These are phyloP conservation scores for Eueremaeus valkanovi DNA, from an alignment of 2,888 invertebrate species.

Conservation along the genomic window DNA sequence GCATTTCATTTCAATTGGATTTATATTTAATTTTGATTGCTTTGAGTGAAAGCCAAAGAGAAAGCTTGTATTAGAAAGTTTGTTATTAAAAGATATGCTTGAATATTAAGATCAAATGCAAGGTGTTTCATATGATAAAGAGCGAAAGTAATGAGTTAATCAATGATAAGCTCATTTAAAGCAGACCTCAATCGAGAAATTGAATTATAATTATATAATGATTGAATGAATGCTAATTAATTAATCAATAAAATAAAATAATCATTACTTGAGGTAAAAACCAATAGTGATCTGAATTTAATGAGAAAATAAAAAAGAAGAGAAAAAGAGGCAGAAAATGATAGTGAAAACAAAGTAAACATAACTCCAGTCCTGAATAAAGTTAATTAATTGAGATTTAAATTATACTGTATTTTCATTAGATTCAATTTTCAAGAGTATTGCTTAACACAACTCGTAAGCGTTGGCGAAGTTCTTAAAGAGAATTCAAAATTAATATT, in stretches of 20 bases:
- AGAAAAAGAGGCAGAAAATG: background rate
- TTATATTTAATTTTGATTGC: background rate
- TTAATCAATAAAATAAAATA: background rate
- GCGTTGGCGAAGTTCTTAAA: conserved; percentile 14
- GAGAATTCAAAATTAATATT: background rate
- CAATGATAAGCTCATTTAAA: conserved; percentile 3
- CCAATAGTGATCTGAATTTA: background rate
- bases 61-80: background rate
- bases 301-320: background rate
- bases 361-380: too few relatives aligned
- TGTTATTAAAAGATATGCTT: background rate
- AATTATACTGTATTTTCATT: background rate
- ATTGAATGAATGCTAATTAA: conserved; percentile 12
- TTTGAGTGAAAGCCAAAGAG: background rate
- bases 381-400: background rate
- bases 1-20: background rate
- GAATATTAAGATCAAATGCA: background rate
- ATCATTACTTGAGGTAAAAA: background rate
- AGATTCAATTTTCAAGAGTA: background rate
- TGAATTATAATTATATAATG: background rate
- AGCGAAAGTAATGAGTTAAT: background rate
- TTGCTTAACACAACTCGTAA: background rate
- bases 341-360: too few relatives aligned
- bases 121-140: background rate
- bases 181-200: background rate